phyloP scores from a whole-genome alignment of 1,140 invertebrate genomes.

The Laodelphax striatellus region DNA sequence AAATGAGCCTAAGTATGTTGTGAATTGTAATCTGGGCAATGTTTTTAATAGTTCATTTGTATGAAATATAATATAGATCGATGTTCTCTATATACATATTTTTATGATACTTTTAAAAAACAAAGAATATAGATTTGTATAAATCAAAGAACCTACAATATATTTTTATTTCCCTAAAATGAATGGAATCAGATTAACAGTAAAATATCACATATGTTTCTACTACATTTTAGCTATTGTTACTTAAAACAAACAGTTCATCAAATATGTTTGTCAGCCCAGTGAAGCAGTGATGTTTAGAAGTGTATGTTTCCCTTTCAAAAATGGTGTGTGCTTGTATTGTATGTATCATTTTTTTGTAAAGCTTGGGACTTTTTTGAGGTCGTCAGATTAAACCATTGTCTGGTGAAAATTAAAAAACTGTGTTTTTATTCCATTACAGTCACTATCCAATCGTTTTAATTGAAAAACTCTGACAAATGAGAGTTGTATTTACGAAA shows the following conservation, averaged over 20 bases:
- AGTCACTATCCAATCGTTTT: neutral
- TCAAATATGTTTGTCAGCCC: slow-evolving; percentile 12
- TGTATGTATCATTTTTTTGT: slow-evolving; percentile 32
- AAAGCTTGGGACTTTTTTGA: slow-evolving; percentile 46
- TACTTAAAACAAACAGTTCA: slow-evolving; percentile 13
- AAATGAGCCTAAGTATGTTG: too few relatives aligned
- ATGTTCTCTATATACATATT: too few relatives aligned
- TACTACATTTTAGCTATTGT: slow-evolving; percentile 15
- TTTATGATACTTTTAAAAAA: too few relatives aligned
- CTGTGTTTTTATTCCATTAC: slow-evolving; percentile 1
- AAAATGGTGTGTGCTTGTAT: slow-evolving; percentile 25
- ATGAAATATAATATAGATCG: too few relatives aligned
- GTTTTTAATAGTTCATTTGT: too few relatives aligned
- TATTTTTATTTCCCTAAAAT: slow-evolving; percentile 4
- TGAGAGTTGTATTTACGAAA: neutral
- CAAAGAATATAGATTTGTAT: too few relatives aligned
- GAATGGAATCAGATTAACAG: neutral
- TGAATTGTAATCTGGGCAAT: too few relatives aligned
- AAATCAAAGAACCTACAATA: slow-evolving; percentile 2
- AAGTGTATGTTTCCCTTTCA: slow-evolving; percentile 17
- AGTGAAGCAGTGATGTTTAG: slow-evolving; percentile 7
- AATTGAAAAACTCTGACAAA: neutral
- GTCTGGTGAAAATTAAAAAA: slow-evolving; percentile 43
- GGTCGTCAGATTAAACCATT: slow-evolving; percentile 55
- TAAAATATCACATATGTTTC: slow-evolving; percentile 12